Conservation (phyloP, 2,797 vertebrate genomes). For the Salmo trutta region DNA sequence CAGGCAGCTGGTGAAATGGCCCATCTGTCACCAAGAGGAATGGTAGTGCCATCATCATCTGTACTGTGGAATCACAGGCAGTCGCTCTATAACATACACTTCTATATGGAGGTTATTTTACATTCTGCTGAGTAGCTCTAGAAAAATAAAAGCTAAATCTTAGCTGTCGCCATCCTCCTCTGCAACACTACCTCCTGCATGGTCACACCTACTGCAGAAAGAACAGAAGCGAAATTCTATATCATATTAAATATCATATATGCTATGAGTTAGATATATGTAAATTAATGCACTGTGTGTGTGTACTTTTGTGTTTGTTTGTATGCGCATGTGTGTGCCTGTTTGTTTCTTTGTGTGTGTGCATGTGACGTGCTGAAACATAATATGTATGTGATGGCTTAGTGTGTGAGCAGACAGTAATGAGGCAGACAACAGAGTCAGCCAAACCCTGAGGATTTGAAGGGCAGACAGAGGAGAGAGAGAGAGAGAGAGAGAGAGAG, state of each 20-base stretch:
- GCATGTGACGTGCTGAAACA: slow-evolving; percentile 71
- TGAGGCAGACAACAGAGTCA: slow-evolving; percentile 89
- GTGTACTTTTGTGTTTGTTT: slow-evolving; percentile 16
- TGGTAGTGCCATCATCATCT: slow-evolving; percentile 74
- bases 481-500: slow-evolving; percentile 50
- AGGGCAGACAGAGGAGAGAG: slow-evolving; percentile 72
- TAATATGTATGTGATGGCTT: slow-evolving; percentile 80
- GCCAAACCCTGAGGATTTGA: slow-evolving; percentile 85
- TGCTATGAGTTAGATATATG: not conserved
- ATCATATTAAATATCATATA: not conserved
- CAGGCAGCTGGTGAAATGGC: slow-evolving; percentile 50
- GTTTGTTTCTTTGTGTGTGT: slow-evolving; percentile 42
- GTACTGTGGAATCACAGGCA: slow-evolving; percentile 75
- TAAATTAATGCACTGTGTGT: not conserved
- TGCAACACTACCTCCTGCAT: slow-evolving; percentile 61
- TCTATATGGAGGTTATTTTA: slow-evolving; percentile 74
- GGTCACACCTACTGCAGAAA: slow-evolving; percentile 30
- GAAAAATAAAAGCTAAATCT: slow-evolving; percentile 78
- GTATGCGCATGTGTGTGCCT: slow-evolving; percentile 10
- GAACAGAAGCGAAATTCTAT: slow-evolving; percentile 37
- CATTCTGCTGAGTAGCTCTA: slow-evolving; percentile 77
- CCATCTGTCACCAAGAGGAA: slow-evolving; percentile 77
- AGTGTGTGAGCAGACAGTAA: slow-evolving; percentile 82
- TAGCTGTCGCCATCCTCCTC: slow-evolving; percentile 64
- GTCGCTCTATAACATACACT: slow-evolving; percentile 71